phyloP scores from a whole-genome alignment of 2,113 vertebrate species.

The Dasypus novemcinctus region DNA sequence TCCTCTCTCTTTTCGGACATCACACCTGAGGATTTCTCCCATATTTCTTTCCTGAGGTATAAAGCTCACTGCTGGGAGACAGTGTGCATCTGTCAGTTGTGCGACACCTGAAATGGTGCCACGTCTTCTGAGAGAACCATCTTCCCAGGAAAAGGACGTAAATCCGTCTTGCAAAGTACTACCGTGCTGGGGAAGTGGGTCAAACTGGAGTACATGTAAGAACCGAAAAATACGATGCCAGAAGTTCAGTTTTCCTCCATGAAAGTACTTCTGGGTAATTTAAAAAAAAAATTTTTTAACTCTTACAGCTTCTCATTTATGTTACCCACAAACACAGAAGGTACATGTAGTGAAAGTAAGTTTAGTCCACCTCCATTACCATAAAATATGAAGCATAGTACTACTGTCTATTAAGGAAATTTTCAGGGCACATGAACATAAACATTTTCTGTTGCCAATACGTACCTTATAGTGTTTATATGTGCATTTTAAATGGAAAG shows the following conservation, averaged over 20 bases:
- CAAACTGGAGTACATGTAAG: rapidly evolving
- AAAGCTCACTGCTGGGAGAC: background rate
- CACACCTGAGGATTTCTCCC: background rate
- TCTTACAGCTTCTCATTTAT: background rate
- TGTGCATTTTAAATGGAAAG: conserved; percentile 60
- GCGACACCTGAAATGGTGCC: background rate
- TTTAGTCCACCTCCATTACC: conserved; percentile 16
- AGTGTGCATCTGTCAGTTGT: too few relatives aligned
- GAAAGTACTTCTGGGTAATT: background rate
- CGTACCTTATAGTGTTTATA: conserved; percentile 9
- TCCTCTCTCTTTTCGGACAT: background rate
- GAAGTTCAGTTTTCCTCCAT: background rate
- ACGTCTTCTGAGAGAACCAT: background rate
- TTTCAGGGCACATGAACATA: background rate
- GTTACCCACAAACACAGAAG: background rate
- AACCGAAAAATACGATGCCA: rapidly evolving
- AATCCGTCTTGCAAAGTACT: background rate
- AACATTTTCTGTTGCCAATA: conserved; percentile 48
- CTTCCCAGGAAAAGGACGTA: background rate
- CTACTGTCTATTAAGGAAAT: conserved; percentile 35
- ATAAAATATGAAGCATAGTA: background rate
- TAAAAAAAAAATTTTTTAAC: background rate
- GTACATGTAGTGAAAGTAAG: background rate
- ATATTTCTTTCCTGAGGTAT: background rate
- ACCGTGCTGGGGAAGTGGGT: background rate